Conservation (phyloP, 2,888 invertebrate species). For the Cantharis flavilabris region DNA sequence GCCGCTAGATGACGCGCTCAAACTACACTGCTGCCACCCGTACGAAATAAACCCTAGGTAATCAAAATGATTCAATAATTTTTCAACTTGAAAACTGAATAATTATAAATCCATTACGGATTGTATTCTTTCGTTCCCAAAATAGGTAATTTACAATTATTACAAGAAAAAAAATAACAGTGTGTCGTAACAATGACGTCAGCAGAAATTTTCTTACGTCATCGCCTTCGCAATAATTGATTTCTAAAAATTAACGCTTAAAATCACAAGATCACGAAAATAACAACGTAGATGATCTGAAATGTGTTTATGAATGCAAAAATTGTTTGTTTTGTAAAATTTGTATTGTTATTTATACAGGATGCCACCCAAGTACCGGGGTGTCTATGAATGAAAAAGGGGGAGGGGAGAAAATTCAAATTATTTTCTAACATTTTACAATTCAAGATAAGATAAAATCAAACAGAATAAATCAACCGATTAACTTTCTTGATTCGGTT, state of each 20-base stretch:
- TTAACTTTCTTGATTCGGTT: no score
- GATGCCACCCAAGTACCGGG: background rate
- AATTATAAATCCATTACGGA: no score
- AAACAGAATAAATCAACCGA: no score
- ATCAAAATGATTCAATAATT: background rate
- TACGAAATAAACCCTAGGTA: background rate
- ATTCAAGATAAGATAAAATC: no score
- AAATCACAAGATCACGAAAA: background rate
- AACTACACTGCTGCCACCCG: background rate
- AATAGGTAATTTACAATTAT: background rate
- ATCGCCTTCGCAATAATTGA: background rate
- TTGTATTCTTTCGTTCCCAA: no score
- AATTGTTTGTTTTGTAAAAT: background rate
- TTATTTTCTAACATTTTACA: no score
- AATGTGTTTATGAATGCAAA: background rate
- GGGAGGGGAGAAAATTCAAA: no score
- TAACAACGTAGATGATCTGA: background rate
- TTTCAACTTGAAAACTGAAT: background rate
- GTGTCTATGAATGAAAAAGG: no score
- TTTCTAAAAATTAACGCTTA: background rate
- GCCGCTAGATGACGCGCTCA: background rate
- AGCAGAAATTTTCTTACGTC: background rate
- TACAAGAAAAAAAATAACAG: background rate
- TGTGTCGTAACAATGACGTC: background rate
- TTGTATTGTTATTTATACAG: background rate